A percentile compares a stretch with the other conserved stretches of the same genome.
These are phyloP conservation scores for Tipula unca DNA, from an alignment of 2,888 invertebrate genomes.

Conservation along the genomic window DNA sequence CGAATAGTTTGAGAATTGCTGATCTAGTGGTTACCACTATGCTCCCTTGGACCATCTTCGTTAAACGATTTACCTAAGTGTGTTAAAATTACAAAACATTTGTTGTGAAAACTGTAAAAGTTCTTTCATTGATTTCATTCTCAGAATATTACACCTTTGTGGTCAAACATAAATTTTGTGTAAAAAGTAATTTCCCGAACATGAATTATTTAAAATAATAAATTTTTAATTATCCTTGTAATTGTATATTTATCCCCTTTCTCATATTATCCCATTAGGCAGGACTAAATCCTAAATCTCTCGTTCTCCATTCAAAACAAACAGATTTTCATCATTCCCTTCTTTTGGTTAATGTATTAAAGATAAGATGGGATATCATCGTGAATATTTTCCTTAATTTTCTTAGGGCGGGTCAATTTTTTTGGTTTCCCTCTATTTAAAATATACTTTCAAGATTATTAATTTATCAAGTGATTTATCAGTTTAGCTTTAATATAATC, in stretches of 20 bases:
- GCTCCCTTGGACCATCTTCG: too few species aligned
- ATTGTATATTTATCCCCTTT: not conserved
- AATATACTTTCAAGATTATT: not conserved
- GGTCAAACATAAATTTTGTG: not conserved
- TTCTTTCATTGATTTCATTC: too few species aligned
- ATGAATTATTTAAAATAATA: not conserved
- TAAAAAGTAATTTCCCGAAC: not conserved
- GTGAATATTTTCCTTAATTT: not conserved
- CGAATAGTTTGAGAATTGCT: too few species aligned
- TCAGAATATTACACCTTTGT: too few species aligned
- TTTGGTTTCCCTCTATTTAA: not conserved
- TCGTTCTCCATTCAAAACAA: not conserved
- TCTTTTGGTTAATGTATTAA: not conserved
- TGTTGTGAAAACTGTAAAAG: too few species aligned
- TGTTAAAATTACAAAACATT: too few species aligned
- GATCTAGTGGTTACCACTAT: too few species aligned
- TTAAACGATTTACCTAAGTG: too few species aligned
- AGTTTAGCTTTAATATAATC: not conserved
- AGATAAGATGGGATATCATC: not conserved
- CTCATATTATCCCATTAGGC: not conserved
- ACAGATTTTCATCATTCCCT: not conserved
- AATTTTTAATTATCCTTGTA: not conserved
- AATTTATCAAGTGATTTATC: not conserved
- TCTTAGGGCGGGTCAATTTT: not conserved
- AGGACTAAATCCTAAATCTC: not conserved